Conservation (phyloP, 2,113 vertebrate genomes). For the Epinephelus lanceolatus region DNA sequence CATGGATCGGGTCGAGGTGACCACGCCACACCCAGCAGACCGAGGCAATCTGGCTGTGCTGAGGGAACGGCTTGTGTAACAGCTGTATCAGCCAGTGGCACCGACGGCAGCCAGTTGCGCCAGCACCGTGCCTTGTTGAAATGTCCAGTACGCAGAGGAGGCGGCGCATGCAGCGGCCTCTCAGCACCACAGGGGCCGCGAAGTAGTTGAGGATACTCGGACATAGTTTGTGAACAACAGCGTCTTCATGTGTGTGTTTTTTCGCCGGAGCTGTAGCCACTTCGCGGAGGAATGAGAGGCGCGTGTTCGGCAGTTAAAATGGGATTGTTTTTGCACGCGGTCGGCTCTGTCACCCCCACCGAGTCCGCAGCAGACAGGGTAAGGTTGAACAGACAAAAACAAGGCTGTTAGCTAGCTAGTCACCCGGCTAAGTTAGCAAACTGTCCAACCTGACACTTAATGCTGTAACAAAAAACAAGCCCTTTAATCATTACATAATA, state of each 20-base stretch:
- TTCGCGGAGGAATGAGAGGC: conserved; percentile 72
- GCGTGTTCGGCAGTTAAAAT: conserved; percentile 74
- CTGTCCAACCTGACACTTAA: neutral
- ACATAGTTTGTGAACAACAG: conserved; percentile 26
- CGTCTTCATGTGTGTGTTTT: conserved; percentile 32
- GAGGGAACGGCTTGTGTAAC: conserved; percentile 75
- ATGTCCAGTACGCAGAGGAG: conserved; percentile 65
- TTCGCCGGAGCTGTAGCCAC: conserved; percentile 38
- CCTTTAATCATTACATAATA: fast-evolving
- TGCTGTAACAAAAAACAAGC: neutral
- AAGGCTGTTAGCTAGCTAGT: conserved; percentile 36
- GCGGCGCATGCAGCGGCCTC: conserved; percentile 73
- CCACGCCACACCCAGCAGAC: conserved; percentile 77
- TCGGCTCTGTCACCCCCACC: conserved; percentile 79
- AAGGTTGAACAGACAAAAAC: conserved; percentile 65
- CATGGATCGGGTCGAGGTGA: conserved; percentile 71
- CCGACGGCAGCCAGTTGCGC: conserved; percentile 57
- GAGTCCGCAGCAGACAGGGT: conserved; percentile 79
- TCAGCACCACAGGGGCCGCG: conserved; percentile 23
- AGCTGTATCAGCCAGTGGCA: conserved; percentile 68
- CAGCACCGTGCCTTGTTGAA: conserved; percentile 54
- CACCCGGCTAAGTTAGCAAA: conserved; percentile 15
- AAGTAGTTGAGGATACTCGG: conserved; percentile 42
- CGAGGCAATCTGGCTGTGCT: conserved; percentile 30
- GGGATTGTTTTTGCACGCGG: conserved; percentile 83